Percentiles rank a stretch among this genome's conserved stretches.
Evolutionary conservation across 1,140 invertebrate species (phyloP).

Genomic region (Neodiprion pinetum): DNA sequence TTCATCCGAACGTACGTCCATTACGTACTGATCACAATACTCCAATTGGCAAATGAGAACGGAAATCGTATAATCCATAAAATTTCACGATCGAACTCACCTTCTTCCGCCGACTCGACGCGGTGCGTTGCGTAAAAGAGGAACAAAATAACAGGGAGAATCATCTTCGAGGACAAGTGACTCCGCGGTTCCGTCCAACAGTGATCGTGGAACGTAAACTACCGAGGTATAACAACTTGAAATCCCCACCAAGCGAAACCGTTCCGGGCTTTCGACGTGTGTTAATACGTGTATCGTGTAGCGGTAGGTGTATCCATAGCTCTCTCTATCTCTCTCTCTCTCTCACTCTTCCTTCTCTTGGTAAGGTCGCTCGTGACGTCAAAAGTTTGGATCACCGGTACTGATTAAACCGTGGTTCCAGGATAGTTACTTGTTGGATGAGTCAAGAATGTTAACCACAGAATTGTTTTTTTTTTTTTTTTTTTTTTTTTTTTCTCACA

Average conservation of each 20-base stretch:
- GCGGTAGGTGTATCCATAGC: neutral
- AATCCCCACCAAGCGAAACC: neutral
- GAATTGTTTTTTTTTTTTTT: no score
- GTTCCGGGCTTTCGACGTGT: no score
- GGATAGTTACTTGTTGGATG: no score
- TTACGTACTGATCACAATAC: no score
- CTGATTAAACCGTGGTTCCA: neutral
- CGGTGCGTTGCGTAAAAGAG: neutral
- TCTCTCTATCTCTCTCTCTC: neutral
- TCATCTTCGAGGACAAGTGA: neutral
- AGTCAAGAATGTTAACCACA: no score
- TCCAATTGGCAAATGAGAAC: no score
- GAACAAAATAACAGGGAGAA: neutral
- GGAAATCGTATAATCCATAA: no score
- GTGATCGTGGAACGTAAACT: neutral
- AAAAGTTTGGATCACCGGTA: neutral
- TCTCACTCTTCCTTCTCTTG: neutral
- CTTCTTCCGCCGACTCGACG: neutral
- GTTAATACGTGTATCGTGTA: neutral
- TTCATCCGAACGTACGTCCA: no score
- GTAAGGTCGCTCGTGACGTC: constrained; percentile 1
- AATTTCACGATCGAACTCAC: neutral
- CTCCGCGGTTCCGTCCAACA: neutral
- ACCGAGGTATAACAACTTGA: neutral
- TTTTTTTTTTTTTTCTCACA: no score